Base-by-base conservation (phyloP, 2,888 invertebrate species). In the Nemoura dubitans region DNA sequence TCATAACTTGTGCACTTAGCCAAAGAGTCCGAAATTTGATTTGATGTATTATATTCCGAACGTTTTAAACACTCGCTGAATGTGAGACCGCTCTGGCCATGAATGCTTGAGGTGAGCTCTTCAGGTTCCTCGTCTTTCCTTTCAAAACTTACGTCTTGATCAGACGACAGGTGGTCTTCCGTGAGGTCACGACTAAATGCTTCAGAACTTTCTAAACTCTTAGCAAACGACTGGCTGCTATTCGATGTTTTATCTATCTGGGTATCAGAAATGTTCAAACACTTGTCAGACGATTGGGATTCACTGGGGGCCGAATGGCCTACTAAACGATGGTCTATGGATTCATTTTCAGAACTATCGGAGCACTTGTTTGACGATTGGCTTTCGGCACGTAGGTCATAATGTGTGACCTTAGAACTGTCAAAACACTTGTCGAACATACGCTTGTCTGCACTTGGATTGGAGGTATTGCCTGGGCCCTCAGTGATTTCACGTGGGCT, bases 401-500 rank as follows among this genome's bases (percentile, higher is more conserved):
- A 1, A 21, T 59, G 6, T 7, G 21, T 21, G 59, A 21, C 59
- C 59, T 21, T 21, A 7, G 59, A 59, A 59, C 59, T 21, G 59
- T 59, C 59, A 59, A 59, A 59, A 59, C 59, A 59, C 59, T 59
- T 59, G 59, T 59, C 59, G 21, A 59, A 59, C 59, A 59, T 59
- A 59, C 59, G 21, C 16, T 21, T 21, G 2, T 59, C 59, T 59
- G 59, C 21, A 21, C 59, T 59, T 10, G 16, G 59, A 14, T 59
- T 59, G 2, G 59, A 59, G 21, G 16, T 2, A 59, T 59, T 59
- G 59, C 2, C 59, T 21, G 14, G 16, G 59, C 21, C 59, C 16
- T 59, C 59, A 21, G 6, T 21, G 21, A 1, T 21, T 10, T 21
- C 59, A 16, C 2, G 59, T 21, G 59, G 59, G 21, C 59, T 59